A percentile compares a stretch with the other conserved stretches of the same genome.
Evolutionary conservation across 2,888 invertebrate genomes (phyloP).

Genomic region (Augochlorella aurata): DNA sequence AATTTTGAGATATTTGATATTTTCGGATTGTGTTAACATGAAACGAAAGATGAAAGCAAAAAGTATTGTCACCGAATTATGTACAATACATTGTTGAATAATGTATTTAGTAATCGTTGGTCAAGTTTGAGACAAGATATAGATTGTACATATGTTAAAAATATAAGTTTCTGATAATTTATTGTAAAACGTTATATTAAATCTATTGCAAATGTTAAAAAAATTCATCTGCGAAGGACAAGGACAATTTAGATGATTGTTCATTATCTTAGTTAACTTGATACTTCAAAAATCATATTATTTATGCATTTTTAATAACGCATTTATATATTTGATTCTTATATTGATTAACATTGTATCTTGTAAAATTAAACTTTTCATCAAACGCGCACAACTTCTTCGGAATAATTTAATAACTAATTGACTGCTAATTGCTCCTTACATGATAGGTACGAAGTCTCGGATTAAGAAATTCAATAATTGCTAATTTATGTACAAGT

Average conservation of each 20-base stretch:
- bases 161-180: background rate
- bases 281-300: background rate
- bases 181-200: background rate
- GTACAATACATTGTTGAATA: conserved; percentile 10
- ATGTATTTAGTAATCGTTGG: background rate
- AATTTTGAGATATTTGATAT: background rate
- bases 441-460: background rate
- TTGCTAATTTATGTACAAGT: background rate
- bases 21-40: background rate
- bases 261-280: background rate
- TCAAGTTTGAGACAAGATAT: background rate
- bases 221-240: background rate
- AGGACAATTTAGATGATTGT: background rate
- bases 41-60: background rate
- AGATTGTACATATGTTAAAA: background rate
- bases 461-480: conserved; percentile 5
- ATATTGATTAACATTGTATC: background rate
- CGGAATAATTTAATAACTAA: background rate
- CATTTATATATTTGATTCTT: background rate
- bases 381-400: background rate
- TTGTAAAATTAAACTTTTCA: background rate
- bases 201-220: background rate
- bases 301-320: background rate
- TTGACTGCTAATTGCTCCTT: background rate
- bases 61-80: background rate